Conservation (phyloP, 1,140 invertebrate species). For the Hyles euphorbiae region DNA sequence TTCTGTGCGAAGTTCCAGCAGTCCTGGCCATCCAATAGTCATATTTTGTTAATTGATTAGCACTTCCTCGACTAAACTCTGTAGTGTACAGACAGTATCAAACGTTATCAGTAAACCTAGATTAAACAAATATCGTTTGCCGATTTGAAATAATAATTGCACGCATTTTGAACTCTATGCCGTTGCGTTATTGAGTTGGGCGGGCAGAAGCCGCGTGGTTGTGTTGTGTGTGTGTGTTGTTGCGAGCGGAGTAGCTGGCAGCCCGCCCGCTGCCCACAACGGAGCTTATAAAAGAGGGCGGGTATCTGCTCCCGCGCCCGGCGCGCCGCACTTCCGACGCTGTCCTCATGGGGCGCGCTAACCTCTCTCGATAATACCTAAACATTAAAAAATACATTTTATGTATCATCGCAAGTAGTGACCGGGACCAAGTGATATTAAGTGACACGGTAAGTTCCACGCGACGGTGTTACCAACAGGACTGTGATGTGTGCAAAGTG, state of each 20-base stretch:
- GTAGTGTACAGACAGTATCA: conserved; percentile 17
- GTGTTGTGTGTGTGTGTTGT: conserved; percentile 26
- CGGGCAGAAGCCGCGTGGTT: conserved; percentile 7
- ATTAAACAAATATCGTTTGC: conserved; percentile 24
- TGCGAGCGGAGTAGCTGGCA: conserved; percentile 51
- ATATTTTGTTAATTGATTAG: too few relatives aligned
- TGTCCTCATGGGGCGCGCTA: conserved; percentile 70
- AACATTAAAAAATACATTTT: conserved; percentile 52
- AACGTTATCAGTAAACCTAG: conserved; percentile 39
- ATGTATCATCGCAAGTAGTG: conserved; percentile 50
- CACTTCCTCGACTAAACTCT: too few relatives aligned
- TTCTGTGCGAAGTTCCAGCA: too few relatives aligned
- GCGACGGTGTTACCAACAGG: conserved; percentile 50
- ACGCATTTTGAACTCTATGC: conserved; percentile 31
- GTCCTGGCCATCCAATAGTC: too few relatives aligned
- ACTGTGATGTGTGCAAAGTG: conserved; percentile 60
- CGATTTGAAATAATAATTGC: conserved; percentile 3
- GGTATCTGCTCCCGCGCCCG: conserved; percentile 60
- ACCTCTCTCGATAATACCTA: conserved; percentile 59
- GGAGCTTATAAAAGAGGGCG: conserved; percentile 70
- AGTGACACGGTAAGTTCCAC: conserved; percentile 70
- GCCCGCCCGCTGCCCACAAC: conserved; percentile 50
- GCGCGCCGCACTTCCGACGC: conserved; percentile 58
- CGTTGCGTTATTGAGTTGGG: conserved; percentile 19
- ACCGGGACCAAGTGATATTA: conserved; percentile 69